phyloP scores from a whole-genome alignment of 2,113 vertebrate genomes.

The Accipiter cooperii region DNA sequence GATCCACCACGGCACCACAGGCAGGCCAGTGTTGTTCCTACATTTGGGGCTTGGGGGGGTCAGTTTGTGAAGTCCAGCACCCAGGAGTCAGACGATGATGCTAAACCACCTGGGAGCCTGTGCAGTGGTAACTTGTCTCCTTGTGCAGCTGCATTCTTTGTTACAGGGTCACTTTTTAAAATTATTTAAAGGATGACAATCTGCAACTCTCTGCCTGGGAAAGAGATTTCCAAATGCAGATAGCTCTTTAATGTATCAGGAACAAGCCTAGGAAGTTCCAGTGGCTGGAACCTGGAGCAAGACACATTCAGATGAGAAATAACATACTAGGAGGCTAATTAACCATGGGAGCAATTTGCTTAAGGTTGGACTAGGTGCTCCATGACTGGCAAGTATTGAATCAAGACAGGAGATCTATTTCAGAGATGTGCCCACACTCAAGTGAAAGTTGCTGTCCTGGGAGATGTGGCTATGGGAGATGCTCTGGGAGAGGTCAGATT shows the following conservation, averaged over 20 bases:
- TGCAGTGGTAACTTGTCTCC: background rate
- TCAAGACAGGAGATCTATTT: background rate
- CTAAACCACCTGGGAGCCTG: background rate
- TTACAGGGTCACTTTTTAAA: background rate
- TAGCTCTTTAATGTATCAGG: background rate
- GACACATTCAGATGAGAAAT: conserved; percentile 28
- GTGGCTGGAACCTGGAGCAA: background rate
- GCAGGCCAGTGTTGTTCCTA: background rate
- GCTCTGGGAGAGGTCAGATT: background rate
- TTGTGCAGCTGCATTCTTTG: background rate
- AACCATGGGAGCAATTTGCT: conserved; percentile 1
- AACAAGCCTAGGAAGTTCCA: background rate
- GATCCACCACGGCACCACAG: background rate
- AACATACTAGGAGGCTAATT: conserved; percentile 4
- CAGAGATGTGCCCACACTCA: background rate
- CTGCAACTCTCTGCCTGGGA: background rate
- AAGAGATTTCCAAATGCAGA: background rate
- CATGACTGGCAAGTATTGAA: background rate
- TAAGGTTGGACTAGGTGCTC: background rate
- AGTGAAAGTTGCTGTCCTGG: background rate
- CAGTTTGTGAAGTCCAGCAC: background rate
- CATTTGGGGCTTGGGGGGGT: background rate
- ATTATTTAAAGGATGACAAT: background rate
- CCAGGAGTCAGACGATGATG: background rate
- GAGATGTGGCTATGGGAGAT: background rate